phyloP scores from a whole-genome alignment of 2,113 vertebrate species.

The Hydrochoerus hydrochaeris region DNA sequence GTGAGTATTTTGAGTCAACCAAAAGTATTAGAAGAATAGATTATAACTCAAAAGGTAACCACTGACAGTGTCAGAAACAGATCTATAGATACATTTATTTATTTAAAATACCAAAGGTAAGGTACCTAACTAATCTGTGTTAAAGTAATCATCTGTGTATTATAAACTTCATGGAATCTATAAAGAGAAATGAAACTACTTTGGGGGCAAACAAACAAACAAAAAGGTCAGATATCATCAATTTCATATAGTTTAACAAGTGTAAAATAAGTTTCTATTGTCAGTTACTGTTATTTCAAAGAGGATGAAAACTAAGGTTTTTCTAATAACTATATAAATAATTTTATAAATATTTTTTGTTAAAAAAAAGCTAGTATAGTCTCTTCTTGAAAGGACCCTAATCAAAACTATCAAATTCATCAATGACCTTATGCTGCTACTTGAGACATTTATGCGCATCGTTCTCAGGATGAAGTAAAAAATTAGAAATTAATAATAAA shows the following conservation, averaged over 20 bases:
- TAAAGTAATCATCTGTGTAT: not conserved
- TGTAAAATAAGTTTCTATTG: not conserved
- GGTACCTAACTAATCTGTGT: not conserved
- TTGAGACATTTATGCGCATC: not conserved
- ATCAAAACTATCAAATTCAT: not conserved
- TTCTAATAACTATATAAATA: not conserved
- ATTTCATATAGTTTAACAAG: not conserved
- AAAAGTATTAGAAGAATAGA: not conserved
- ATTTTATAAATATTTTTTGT: not conserved
- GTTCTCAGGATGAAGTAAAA: not conserved
- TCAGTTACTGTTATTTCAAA: not conserved
- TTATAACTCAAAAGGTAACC: not conserved
- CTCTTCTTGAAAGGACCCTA: not conserved
- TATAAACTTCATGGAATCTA: not conserved
- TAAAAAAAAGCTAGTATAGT: not conserved
- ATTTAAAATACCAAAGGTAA: not conserved
- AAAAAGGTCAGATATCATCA: not conserved
- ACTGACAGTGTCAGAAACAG: not conserved
- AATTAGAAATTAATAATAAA: not conserved
- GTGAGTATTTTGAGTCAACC: not conserved
- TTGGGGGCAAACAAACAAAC: not conserved
- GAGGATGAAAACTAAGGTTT: not conserved
- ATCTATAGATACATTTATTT: not conserved
- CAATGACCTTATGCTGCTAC: not conserved
- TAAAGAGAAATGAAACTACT: not conserved